phyloP scores from a whole-genome alignment of 2,797 vertebrate genomes.

The Microcaecilia unicolor region DNA sequence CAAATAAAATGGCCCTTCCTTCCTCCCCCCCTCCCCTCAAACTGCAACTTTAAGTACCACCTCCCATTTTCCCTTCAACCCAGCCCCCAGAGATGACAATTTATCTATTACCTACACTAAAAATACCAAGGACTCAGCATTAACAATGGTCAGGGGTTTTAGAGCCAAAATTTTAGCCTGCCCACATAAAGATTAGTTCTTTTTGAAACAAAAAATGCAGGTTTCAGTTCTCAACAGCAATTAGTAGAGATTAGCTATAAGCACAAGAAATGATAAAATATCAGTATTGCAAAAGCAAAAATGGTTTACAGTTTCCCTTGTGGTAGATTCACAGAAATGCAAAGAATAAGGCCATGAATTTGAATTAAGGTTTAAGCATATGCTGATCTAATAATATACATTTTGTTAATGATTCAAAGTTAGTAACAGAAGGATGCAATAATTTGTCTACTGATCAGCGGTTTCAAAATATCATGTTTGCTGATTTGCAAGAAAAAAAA shows the following conservation, averaged over 20 bases:
- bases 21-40: no score
- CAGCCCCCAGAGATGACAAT: slow-evolving; percentile 3
- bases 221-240: slow-evolving; percentile 24
- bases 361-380: slow-evolving; percentile 16
- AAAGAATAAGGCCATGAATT: not conserved
- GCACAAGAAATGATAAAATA: slow-evolving; percentile 13
- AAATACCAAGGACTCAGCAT: slow-evolving; percentile 6
- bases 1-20: no score
- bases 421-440: not conserved
- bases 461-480: slow-evolving; percentile 1
- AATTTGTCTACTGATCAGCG: not conserved
- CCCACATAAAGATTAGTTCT: slow-evolving; percentile 7
- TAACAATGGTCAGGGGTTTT: no score
- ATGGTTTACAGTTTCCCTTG: slow-evolving; percentile 5
- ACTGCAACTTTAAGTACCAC: no score
- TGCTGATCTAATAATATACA: not conserved
- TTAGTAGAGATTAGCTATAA: slow-evolving; percentile 25
- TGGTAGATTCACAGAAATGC: not conserved
- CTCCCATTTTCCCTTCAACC: no score
- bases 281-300: slow-evolving; percentile 10
- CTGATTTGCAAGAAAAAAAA: not conserved
- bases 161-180: no score
- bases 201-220: slow-evolving; percentile 18
- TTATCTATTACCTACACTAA: slow-evolving; percentile 4
- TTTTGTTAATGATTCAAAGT: not conserved